Evolutionary conservation across 1,140 invertebrate species (phyloP), one percentile per base, ranked within the genome.

Genomic region (Caenorhabditis latens): DNA sequence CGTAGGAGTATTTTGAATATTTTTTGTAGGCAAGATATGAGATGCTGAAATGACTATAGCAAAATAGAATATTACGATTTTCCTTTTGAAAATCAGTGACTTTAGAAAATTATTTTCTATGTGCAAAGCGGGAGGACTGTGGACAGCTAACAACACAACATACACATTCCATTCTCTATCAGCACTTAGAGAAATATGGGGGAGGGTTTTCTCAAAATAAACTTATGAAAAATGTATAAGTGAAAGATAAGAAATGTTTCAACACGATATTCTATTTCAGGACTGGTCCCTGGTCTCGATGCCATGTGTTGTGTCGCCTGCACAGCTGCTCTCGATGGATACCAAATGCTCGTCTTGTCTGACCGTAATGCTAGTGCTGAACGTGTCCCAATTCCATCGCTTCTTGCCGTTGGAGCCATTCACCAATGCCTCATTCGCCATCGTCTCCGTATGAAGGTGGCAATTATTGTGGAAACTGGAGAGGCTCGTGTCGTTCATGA

Each of bases 391-490:
- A 94, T 94, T 94, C 90, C 88, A 48, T 89, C 89, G 42, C 93
- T 99, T 50, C 93, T 99, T 48, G 96, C 96, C 0, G 93, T 99
- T 32, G 98, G 97, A 75, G 96, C 97, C 42, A 96, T 97, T 14
- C 98, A 99, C 94, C 97, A 99, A 93, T 95, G 97, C 93, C 93
- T 99, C 88, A 99, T 99, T 91, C 96, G 98, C 93, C 96, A 97
- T 65, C 95, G 98, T 83, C 96, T 97, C 86, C 94, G 98, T 87
- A 98, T 98, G 96, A 98, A 98, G 93, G 96, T 92, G 32, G 91
- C 91, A 14, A 84, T 92, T 21, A 71, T 92, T 46, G 91, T 92
- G 21, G 92, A 92, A 65, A 92, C 91, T 61, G 91, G 91, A 48
- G 91, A 92, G 86, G 92, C 92, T 14, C 92, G 92, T 85, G 97